Percentiles rank a stretch among this genome's conserved stretches.
These are phyloP conservation scores for human DNA, from an alignment of 2,113 vertebrate genomes.

Conservation along the genomic window GRCh38 chr11:39553501-39554000, in stretches of 20 bases:
- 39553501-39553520: background rate
- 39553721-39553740: background rate
- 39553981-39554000: background rate
- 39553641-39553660: background rate
- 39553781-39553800: background rate
- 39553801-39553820: background rate
- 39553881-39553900: rapidly evolving
- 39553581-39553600: background rate
- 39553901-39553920: background rate
- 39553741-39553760: background rate
- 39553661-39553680: background rate
- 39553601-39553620: background rate
- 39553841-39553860: background rate
- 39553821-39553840: background rate
- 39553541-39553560: background rate
- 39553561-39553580: background rate
- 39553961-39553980: background rate
- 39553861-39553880: background rate
- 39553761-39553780: background rate
- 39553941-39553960: background rate
- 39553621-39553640: background rate
- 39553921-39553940: background rate
- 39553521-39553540: background rate
- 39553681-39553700: background rate
- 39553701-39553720: background rate